phyloP scores from a whole-genome alignment of 2,797 vertebrate genomes.

The Amazona finschi region DNA sequence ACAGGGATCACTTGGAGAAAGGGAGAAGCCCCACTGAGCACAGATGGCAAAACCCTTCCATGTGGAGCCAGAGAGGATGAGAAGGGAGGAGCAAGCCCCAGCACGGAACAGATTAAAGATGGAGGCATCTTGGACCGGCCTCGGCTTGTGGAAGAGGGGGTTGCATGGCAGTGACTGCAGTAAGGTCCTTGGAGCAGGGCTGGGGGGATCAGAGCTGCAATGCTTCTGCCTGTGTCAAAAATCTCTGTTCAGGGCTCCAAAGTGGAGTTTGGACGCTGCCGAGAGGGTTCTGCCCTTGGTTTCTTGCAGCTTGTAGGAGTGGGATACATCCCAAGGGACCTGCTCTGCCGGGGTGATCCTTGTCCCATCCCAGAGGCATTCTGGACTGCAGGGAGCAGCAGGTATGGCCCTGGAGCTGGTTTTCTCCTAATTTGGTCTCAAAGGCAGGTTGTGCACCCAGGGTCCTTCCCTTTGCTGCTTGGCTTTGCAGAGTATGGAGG shows the following conservation, averaged over 20 bases:
- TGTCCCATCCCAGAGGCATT: fast-evolving
- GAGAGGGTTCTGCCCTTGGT: neutral
- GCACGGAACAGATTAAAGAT: neutral
- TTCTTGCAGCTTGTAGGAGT: neutral
- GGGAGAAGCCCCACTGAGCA: neutral
- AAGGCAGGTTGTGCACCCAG: fast-evolving
- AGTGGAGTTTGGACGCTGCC: neutral
- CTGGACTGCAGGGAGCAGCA: neutral
- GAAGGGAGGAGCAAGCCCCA: neutral
- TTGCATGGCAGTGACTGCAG: neutral
- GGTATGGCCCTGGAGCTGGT: neutral
- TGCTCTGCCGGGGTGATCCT: neutral
- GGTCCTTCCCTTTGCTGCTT: neutral
- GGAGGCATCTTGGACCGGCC: neutral
- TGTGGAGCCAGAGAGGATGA: neutral
- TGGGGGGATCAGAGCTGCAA: neutral
- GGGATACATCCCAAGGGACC: neutral
- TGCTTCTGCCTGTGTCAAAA: neutral
- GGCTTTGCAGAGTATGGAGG: neutral
- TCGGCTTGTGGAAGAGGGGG: neutral
- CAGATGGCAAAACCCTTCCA: neutral
- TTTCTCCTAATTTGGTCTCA: fast-evolving
- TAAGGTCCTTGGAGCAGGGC: neutral
- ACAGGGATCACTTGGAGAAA: neutral
- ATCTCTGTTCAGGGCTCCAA: neutral